Base-by-base conservation (phyloP, 2,888 invertebrate species). In the Theretra japonica region DNA sequence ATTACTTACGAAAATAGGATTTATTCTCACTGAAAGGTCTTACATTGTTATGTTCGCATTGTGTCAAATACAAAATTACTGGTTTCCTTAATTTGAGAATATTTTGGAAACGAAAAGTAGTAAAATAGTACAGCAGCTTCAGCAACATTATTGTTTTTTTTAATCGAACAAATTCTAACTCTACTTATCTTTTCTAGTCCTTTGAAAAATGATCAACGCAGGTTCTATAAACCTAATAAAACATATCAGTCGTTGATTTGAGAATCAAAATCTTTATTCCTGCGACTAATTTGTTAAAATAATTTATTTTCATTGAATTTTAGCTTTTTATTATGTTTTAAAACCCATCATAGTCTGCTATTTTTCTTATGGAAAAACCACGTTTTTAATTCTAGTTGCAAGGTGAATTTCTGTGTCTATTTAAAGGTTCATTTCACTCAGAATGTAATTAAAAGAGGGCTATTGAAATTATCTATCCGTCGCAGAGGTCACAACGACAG, bases 401-500 rank as follows among this genome's bases (percentile, higher is more conserved):
- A 41, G 53, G 17, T n/a, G 19, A 53, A 19, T 53, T 19, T 15
- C 53, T 53, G n/a, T 5, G n/a, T n/a, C 6, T n/a, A n/a, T n/a
- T 53, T 5, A 53, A n/a, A 6, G 15, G 17, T 53, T 53, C n/a
- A 53, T n/a, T 17, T 53, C 53, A 53, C 53, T 53, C 4, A 53
- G 7, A 53, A 53, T 17, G 0, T 53, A 53, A 53, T 53, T 53
- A n/a, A 53, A n/a, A 53, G 41, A 62, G 41, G 33, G 21, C 21
- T 21, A 21, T 21, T 62, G n/a, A 11, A 23, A 33, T n/a, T 48
- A 65, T 65, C 23, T 65, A 41, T 65, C 41, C 23, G 62, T 23
- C 23, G 48, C 11, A 62, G 41, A 65, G 65, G 65, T 65, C 65
- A 65, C 65, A 17, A 15, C 65, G 41, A 15, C 62, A 58, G 62